Evolutionary conservation across 1,140 invertebrate genomes (phyloP), one percentile per base, ranked within the genome.

Genomic region (Euwallacea similis): DNA sequence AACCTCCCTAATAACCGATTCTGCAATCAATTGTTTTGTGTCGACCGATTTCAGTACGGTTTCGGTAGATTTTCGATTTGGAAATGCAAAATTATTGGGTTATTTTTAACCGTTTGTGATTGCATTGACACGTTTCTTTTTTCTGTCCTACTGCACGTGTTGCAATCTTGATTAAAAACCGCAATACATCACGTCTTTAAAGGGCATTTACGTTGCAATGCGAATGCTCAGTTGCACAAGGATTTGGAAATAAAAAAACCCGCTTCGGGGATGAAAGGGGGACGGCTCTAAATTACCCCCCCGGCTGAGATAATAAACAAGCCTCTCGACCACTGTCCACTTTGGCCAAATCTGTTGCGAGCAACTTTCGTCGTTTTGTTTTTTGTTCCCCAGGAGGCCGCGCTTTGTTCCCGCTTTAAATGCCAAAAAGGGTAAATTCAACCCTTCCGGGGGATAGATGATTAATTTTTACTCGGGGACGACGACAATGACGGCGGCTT

Each of bases 1-100:
- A 62, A 54, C 58, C 11, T 69, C 67, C 59, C 67, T 69, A 69
- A 21, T 62, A 65, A 55, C 55, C 41, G 50, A 69, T 69, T 69
- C 59, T 43, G 67, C 59, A 69, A 69, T 68, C 66, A 68, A 68
- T 68, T 61, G 56, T 60, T 50, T 62, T 43, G 66, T 55, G 47
- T 43, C 67, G 44, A 69, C 66, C 60, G 66, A 68, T 68, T 68
- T 68, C 59, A 54, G 13, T 69, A 62, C 67, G 67, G 67, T 69
- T 69, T 69, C 67, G 67, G 67, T 69, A 62, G 67, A 69, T 69
- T 69, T 69, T 69, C 67, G 67, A 69, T 69, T 69, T 69, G 67
- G 59, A 69, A 69, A 69, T 69, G 59, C 58, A 41, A 47, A 69
- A 69, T 62, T 62, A 69, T 63, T 63, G 59, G 67, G 67, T 69